Conservation (phyloP, 2,113 vertebrate species). For the Pachycephala philippinensis region DNA sequence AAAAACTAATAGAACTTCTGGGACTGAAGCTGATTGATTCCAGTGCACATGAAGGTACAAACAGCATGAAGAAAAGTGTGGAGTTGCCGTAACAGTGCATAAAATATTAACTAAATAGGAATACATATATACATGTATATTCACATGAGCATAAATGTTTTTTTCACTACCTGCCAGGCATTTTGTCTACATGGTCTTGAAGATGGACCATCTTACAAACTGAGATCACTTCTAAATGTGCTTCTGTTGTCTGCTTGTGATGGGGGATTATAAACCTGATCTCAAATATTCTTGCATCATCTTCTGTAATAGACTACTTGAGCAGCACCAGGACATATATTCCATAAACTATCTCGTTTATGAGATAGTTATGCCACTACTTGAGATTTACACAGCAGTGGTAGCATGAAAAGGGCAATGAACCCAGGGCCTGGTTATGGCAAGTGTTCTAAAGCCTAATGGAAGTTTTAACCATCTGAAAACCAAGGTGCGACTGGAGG, state of each 20-base stretch:
- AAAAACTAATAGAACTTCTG: neutral
- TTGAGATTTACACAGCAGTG: neutral
- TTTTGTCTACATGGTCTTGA: neutral
- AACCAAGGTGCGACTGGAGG: neutral
- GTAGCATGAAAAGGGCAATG: neutral
- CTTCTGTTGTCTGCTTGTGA: neutral
- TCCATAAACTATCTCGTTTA: neutral
- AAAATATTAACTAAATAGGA: neutral
- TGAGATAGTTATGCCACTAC: neutral
- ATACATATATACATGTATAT: neutral
- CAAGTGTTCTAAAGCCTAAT: neutral
- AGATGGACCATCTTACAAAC: neutral
- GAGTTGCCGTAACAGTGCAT: neutral
- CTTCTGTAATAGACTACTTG: neutral
- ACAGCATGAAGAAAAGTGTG: neutral
- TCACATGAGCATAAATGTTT: neutral
- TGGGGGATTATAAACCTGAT: neutral
- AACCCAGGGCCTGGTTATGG: neutral
- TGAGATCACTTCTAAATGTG: neutral
- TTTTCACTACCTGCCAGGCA: neutral
- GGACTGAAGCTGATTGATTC: neutral
- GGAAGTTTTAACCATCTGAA: neutral
- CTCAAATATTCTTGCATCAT: neutral
- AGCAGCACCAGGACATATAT: neutral
- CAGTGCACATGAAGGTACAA: neutral